These are phyloP conservation scores for Stegodyphus mimosarum DNA, from an alignment of 1,140 invertebrate genomes.

Conservation along the genomic window DNA sequence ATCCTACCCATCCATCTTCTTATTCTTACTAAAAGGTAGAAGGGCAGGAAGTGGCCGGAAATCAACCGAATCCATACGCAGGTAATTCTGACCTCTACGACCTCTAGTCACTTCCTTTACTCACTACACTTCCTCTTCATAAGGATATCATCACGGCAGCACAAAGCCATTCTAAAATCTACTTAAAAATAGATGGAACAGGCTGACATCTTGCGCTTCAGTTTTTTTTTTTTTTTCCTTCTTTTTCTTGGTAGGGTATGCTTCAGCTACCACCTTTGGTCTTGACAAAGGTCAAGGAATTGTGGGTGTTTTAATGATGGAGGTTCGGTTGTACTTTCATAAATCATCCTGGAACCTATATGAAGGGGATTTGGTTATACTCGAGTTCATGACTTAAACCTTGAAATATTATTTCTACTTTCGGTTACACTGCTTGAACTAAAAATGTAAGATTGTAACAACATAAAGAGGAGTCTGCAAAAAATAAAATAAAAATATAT, in stretches of 20 bases:
- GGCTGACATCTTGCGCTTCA: conserved; percentile 14
- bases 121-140: conserved; percentile 21
- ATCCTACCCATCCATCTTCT: not conserved
- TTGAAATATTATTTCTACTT: too few species aligned
- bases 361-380: too few species aligned
- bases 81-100: conserved; percentile 46
- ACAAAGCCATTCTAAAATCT: not conserved
- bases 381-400: too few species aligned
- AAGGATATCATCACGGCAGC: conserved; percentile 10
- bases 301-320: not conserved
- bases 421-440: too few species aligned
- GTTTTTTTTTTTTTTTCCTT: not conserved
- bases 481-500: too few species aligned
- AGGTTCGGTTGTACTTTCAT: not conserved
- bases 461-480: too few species aligned
- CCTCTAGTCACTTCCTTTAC: conserved; percentile 27
- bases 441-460: too few species aligned
- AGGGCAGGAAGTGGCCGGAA: conserved; percentile 35
- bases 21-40: not conserved
- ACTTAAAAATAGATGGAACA: conserved; percentile 39
- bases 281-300: not conserved
- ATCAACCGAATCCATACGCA: conserved; percentile 37
- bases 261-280: not conserved
- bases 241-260: not conserved
- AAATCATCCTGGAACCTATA: too few species aligned